Evolutionary conservation across 1,140 invertebrate genomes (phyloP), one percentile per base, ranked within the genome.

Genomic region (Drosophila simulans): DNA sequence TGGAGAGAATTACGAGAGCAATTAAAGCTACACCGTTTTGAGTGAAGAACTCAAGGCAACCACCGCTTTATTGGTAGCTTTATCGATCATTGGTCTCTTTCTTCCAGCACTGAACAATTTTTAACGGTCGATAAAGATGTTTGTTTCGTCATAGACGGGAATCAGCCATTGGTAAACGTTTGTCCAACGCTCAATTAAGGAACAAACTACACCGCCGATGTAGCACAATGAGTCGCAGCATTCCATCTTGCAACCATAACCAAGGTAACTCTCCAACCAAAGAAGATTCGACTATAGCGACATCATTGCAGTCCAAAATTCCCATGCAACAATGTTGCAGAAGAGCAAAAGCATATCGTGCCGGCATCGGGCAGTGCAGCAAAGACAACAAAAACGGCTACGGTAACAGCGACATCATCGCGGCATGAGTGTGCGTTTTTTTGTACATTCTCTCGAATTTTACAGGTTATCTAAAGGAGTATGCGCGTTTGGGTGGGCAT

Each of bases 291-390:
- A 60, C 20, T 40, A 20, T 5, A 8, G 37, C 53, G 27, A 35
- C 52, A 48, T 25, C 58, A 12, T 46, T 53, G 39, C 43, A 53
- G 48, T 56, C 58, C 22, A 5, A 12, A 65, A 76, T 89, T 89
- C 83, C 76, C 83, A 89, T 88, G 83, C 83, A 88, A 88, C 83
- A 88, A 76, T 83, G 83, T 88, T 88, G 83, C 83, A 74, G 48
- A 34, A 52, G 43, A 53, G 65, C 77, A 34, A 52, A 40, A 53
- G 65, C 77, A 78, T 71, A 78, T 86, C 74, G 74, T 86, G 78
- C 60, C 65, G 64, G 66, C 65, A 79, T 71, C 70, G 55, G 17
- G 17, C 17, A 17, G 17, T 17, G 52, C 57, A 53, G 39, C 55
- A 66, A 35, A 25, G 46, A 17, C 43, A 22, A 49, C 35, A 73